Percentiles rank a stretch among this genome's conserved stretches.
Evolutionary conservation across 2,888 invertebrate species (phyloP).

Genomic region (Cephus pulcher): DNA sequence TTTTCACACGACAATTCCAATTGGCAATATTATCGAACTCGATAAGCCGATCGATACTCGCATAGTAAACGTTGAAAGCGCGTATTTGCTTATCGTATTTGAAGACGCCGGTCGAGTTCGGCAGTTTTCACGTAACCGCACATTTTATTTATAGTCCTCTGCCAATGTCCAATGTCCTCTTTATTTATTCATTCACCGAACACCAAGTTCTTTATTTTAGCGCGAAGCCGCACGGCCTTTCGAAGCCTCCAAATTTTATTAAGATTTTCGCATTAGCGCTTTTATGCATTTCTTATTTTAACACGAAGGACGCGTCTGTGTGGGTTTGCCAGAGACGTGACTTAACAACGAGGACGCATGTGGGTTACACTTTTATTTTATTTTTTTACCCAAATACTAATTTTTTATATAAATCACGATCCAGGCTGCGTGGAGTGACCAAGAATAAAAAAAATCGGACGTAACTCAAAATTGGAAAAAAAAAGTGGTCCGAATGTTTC

Average conservation of each 20-base stretch:
- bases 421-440: background rate
- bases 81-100: background rate
- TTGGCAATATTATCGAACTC: background rate
- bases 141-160: slow-evolving; percentile 27
- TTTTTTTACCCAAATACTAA: background rate
- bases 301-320: background rate
- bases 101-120: slow-evolving; percentile 10
- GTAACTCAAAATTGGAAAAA: background rate
- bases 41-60: background rate
- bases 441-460: background rate
- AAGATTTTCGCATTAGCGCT: background rate
- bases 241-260: background rate
- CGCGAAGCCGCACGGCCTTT: background rate
- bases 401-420: background rate
- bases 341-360: background rate
- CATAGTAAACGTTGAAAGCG: background rate
- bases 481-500: background rate
- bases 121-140: slow-evolving; percentile 34
- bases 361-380: background rate
- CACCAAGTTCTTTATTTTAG: background rate
- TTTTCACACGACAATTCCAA: background rate
- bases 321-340: background rate
- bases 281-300: background rate
- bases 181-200: slow-evolving; percentile 11
- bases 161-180: slow-evolving; percentile 15